Conservation (phyloP, 2,797 vertebrate genomes). For the Dromococcyx pavoninus region DNA sequence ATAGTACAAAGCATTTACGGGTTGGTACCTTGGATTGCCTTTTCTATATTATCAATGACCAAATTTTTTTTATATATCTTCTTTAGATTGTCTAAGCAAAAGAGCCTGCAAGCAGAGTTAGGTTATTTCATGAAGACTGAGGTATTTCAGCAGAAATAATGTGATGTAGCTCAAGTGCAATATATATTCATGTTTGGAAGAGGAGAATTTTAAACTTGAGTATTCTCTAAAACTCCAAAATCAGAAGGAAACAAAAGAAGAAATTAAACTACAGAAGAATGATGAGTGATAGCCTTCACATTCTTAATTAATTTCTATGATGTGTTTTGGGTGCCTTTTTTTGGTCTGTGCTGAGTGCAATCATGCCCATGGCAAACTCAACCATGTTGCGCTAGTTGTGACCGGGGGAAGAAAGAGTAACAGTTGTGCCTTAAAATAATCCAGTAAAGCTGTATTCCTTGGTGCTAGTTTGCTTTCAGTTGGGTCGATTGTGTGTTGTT, state of each 20-base stretch:
- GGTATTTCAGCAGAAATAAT: neutral
- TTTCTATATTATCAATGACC: neutral
- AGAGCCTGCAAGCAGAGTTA: neutral
- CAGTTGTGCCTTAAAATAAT: neutral
- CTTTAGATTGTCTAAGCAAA: neutral
- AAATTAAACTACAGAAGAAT: neutral
- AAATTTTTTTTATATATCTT: neutral
- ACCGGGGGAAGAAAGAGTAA: neutral
- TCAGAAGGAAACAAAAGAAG: neutral
- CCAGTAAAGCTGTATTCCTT: neutral
- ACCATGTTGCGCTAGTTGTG: fast-evolving
- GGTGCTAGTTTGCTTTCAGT: neutral
- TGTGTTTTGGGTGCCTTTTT: neutral
- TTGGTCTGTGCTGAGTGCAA: neutral
- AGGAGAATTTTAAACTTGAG: neutral
- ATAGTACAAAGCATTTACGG: neutral
- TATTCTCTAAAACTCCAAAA: neutral
- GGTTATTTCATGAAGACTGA: neutral
- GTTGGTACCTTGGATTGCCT: neutral
- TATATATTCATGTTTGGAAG: neutral
- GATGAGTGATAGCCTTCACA: neutral
- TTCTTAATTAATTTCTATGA: neutral
- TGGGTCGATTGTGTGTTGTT: neutral
- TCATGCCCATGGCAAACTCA: neutral
- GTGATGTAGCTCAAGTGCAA: fast-evolving